These are phyloP conservation scores for Pseudobourletiella spinata DNA, from an alignment of 1,140 invertebrate species.

Conservation along the genomic window DNA sequence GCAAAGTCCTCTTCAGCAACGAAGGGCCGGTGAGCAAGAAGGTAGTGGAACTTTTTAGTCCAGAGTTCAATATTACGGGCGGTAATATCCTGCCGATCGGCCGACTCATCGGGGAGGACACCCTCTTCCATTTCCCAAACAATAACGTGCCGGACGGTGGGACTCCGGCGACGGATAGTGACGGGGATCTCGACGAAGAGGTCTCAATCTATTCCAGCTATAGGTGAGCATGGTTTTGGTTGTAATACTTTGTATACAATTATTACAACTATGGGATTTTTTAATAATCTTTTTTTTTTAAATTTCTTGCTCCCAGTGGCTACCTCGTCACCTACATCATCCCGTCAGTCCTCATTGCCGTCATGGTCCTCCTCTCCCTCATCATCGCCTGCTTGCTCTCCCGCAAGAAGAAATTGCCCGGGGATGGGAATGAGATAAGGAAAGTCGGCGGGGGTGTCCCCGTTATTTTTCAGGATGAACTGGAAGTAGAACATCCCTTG, in stretches of 20 bases:
- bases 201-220: background rate
- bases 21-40: slow-evolving; percentile 46
- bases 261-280: background rate
- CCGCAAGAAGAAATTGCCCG: slow-evolving; percentile 46
- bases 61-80: slow-evolving; percentile 65
- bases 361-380: slow-evolving; percentile 75
- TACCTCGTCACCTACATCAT: slow-evolving; percentile 37
- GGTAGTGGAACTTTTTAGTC: slow-evolving; percentile 61
- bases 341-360: slow-evolving; percentile 70
- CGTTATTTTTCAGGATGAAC: slow-evolving; percentile 82
- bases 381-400: slow-evolving; percentile 83
- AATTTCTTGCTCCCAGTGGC: background rate
- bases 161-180: background rate
- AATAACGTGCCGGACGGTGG: slow-evolving; percentile 6
- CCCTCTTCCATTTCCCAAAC: slow-evolving; percentile 15
- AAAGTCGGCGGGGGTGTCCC: slow-evolving; percentile 74
- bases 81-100: slow-evolving; percentile 61
- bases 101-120: slow-evolving; percentile 47
- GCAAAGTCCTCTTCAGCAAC: slow-evolving; percentile 49
- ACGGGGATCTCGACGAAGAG: background rate
- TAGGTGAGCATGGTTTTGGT: background rate
- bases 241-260: background rate
- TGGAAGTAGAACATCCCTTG: slow-evolving; percentile 58
- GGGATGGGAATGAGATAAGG: slow-evolving; percentile 60
- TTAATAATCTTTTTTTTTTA: background rate